phyloP scores from a whole-genome alignment of 2,888 invertebrate genomes.

The Embidobia sp. region DNA sequence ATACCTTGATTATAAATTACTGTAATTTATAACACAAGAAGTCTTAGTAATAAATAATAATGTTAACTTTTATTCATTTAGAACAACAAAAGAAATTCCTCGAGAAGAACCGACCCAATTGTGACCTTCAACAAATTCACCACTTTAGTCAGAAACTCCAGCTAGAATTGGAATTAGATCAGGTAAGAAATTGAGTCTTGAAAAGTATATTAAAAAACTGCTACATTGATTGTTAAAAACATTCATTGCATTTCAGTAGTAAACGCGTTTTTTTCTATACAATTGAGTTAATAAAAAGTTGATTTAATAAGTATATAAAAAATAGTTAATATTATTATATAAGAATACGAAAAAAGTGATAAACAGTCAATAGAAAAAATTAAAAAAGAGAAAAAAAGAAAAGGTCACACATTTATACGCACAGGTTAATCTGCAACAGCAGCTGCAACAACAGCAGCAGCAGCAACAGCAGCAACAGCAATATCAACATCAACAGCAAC shows the following conservation, averaged over 20 bases:
- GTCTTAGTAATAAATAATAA: conserved; percentile 48
- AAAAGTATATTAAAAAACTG: too few species aligned
- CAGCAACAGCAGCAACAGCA: conserved; percentile 45
- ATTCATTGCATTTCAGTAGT: too few species aligned
- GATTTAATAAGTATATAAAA: too few species aligned
- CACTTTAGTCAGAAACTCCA: conserved; percentile 80
- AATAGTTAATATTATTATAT: too few species aligned
- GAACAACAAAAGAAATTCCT: conserved; percentile 68
- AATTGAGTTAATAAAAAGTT: too few species aligned
- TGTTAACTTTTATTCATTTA: conserved; percentile 65
- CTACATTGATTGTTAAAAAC: too few species aligned
- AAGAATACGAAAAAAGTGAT: neutral
- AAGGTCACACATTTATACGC: conserved; percentile 2
- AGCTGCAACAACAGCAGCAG: conserved; percentile 59
- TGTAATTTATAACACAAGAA: too few species aligned
- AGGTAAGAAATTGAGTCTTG: too few species aligned
- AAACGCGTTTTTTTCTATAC: too few species aligned
- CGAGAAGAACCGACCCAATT: conserved; percentile 67
- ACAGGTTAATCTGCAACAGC: conserved; percentile 69
- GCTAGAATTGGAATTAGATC: conserved; percentile 78
- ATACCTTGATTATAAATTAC: too few species aligned
- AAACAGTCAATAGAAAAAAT: too few species aligned
- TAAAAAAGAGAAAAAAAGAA: neutral
- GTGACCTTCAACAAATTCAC: conserved; percentile 78
- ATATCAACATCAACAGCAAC: conserved; percentile 69